phyloP scores from a whole-genome alignment of 53 echinoderm and acorn worm genomes.

The Hippasteria phrygiana region DNA sequence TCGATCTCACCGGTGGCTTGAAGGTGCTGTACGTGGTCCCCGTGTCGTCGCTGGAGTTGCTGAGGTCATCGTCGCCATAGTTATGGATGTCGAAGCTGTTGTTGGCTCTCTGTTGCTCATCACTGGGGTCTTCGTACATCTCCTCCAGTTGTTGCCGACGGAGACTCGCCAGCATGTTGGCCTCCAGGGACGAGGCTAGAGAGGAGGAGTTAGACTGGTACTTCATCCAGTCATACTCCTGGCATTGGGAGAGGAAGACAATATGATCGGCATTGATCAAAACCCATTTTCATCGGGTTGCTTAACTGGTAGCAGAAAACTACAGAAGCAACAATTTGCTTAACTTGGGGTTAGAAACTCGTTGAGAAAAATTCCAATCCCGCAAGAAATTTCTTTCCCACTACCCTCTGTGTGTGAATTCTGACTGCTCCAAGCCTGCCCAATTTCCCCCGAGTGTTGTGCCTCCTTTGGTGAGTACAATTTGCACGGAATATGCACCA shows the following conservation, averaged over 20 bases:
- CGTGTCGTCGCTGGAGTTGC: constrained; percentile 96
- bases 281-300: background rate
- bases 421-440: too few relatives aligned
- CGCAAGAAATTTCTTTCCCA: too few relatives aligned
- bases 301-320: too few relatives aligned
- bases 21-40: constrained; percentile 91
- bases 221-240: constrained; percentile 99
- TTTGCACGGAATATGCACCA: too few relatives aligned
- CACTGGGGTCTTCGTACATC: constrained; percentile 79
- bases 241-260: background rate
- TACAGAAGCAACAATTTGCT: too few relatives aligned
- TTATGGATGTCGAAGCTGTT: constrained; percentile 93
- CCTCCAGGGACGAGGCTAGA: constrained; percentile 93
- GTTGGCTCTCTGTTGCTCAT: constrained; percentile 56
- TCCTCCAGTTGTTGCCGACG: constrained; percentile 91
- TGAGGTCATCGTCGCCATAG: constrained; percentile 95
- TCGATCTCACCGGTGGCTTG: constrained; percentile 87
- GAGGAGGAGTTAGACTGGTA: constrained; percentile 93
- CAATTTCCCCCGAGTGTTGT: too few relatives aligned
- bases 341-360: too few relatives aligned
- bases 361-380: too few relatives aligned
- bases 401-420: too few relatives aligned
- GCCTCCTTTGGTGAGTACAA: too few relatives aligned
- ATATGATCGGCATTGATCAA: background rate
- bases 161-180: constrained; percentile 98